Base-by-base conservation (phyloP, 2,113 vertebrate species). In the Acanthochromis polyacanthus region DNA sequence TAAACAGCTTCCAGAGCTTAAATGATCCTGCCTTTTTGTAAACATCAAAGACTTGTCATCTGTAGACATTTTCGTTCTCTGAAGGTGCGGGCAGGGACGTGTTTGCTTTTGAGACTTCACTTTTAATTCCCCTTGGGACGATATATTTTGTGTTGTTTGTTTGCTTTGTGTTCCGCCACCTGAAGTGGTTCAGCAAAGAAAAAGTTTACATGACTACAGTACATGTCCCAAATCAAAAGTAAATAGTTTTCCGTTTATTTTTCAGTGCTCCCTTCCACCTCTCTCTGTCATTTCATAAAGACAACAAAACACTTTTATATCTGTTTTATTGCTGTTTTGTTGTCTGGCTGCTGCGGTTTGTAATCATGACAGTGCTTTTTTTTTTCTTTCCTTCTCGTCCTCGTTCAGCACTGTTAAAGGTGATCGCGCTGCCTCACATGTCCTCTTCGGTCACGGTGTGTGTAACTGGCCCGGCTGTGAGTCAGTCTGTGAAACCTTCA, bases 381-480 rank as follows among this genome's bases (percentile, higher is more conserved):
- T 87, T 57, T 82, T 90, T 88, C 91, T 94, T 81, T 95, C 89
- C 81, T 91, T 83, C 92, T 93, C 80, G 94, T 92, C 90, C 90
- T 93, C 76, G 76, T 93, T 2, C 88, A 97, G 96, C 90, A 95
- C 93, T 16, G 94, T 93, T 78, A 95, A 94, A 61, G 95, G 95
- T 70, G 96, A 96, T 80, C 81, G 88, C 65, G 88, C 93, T 52
- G 93, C 94, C 71, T 93, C 95, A 64, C 95, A 96, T 88, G 90
- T 93, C 63, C 97, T 98, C 82, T 99, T 97, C 73, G 93, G 95
- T 82, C 96, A 97, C 83, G 95, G 97, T 65, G 95, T 98, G 93
- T 99, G 97, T 92, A 96, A 96, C 84, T 99, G 97, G 97, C 97
- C 97, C 22, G 96, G 97, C 81, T 99, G 97, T 85, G 97, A 99